Evolutionary conservation across 2,797 vertebrate species (phyloP), one percentile per base, ranked within the genome.

Genomic region (Botia almorhae): DNA sequence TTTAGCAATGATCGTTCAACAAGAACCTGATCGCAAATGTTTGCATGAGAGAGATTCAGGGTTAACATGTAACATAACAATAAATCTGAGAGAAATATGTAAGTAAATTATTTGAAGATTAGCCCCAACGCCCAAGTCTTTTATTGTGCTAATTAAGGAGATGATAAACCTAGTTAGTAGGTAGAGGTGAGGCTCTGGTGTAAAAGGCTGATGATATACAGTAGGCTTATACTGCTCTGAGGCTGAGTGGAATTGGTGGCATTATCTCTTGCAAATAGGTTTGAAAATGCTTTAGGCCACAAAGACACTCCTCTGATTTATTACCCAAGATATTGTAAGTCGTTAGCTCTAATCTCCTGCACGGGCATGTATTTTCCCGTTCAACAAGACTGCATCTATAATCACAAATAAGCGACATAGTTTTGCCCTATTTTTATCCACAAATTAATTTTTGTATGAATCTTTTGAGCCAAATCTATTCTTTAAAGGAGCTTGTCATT

Each of bases 241-340:
- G 90, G 91, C 90, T 86, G 81, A 81, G 87, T 89, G 86, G 86
- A 92, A 92, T 91, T 89, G 90, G 90, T 91, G 92, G 92, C 91
- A 93, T 94, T 93, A 94, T 93, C 91, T 91, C 88, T 87, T 88
- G 91, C 91, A 93, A 94, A 94, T 93, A 90, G 91, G 86, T 92
- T 90, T 91, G 88, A 91, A 94, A 94, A 92, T 86, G 91, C 91
- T 93, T 85, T 90, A 88, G 90, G 93, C 90, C 89, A 92, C 87
- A 90, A 91, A 88, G 88, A 90, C 84, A 69, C 50, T 56, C 2
- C 90, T 93, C 61, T 56, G 93, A 94, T 93, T 92, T 93, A 93
- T 94, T 87, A 90, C 87, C 86, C 72, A 82, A 88, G 90, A 93
- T 87, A 81, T 67, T 11, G 86, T 85, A 82, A 89, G 88, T 81